Conservation (phyloP, 1,140 invertebrate genomes). For the Leptopilina clavipes region DNA sequence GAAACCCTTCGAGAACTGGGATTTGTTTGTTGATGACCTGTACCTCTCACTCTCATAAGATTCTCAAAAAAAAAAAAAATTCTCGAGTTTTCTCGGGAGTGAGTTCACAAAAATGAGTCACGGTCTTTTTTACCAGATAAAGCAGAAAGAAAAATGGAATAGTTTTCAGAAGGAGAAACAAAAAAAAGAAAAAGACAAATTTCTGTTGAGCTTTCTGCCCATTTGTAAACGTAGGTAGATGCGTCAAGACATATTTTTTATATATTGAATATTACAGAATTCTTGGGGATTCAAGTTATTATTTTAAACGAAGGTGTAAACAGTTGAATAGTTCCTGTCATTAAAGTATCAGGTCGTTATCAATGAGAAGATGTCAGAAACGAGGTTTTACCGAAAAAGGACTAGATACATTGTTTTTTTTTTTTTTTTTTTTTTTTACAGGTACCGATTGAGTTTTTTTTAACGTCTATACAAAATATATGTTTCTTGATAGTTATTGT, state of each 20-base stretch:
- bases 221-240: constrained; percentile 40
- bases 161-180: constrained; percentile 7
- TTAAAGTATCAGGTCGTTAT: constrained; percentile 23
- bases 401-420: constrained; percentile 11
- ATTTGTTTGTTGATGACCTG: constrained; percentile 41
- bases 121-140: constrained; percentile 11
- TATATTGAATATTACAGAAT: constrained; percentile 52
- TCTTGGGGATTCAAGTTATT: constrained; percentile 35
- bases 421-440: constrained; percentile 21
- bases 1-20: constrained; percentile 33
- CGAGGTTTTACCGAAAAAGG: background rate
- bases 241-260: constrained; percentile 59
- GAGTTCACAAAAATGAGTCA: constrained; percentile 21
- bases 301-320: constrained; percentile 12
- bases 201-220: background rate
- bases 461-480: constrained; percentile 1
- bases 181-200: background rate
- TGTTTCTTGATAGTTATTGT: constrained; percentile 45
- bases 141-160: constrained; percentile 17
- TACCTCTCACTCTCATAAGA: constrained; percentile 27
- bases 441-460: constrained; percentile 9
- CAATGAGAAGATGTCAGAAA: background rate
- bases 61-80: constrained; percentile 7
- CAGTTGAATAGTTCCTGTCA: constrained; percentile 26
- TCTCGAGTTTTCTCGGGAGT: background rate